Conservation (phyloP, 2,113 vertebrate genomes). For the Callocephalon fimbriatum region DNA sequence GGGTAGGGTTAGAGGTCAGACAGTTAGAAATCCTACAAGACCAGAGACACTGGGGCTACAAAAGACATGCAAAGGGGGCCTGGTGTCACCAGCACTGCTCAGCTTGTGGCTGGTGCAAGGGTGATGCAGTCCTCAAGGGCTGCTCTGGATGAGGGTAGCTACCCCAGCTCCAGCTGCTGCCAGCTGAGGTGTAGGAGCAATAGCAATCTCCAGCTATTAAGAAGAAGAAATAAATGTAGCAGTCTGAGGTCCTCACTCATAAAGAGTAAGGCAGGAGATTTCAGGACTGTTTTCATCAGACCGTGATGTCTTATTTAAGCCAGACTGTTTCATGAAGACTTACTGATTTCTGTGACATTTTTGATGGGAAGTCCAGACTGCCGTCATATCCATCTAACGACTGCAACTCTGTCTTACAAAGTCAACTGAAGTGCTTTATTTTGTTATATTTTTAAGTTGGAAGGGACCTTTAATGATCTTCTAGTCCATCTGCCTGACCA, state of each 20-base stretch:
- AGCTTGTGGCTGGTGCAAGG: neutral
- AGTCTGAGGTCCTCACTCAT: neutral
- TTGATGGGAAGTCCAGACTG: neutral
- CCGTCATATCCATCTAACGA: neutral
- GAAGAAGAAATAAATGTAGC: neutral
- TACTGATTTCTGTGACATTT: neutral
- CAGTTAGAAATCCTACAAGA: too few species aligned
- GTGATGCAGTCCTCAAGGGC: neutral
- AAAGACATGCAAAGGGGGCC: too few species aligned
- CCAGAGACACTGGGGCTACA: too few species aligned
- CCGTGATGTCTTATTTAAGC: neutral
- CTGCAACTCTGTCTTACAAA: neutral
- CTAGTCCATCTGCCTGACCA: neutral
- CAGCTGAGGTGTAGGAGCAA: neutral
- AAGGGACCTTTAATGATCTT: neutral
- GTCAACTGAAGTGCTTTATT: neutral
- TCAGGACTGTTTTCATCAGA: neutral
- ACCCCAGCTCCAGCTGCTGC: neutral
- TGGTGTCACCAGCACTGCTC: neutral
- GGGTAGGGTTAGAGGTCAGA: too few species aligned
- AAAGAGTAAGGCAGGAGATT: neutral
- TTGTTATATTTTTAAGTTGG: neutral
- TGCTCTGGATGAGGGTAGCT: neutral
- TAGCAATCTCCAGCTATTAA: neutral
- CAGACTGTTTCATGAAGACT: neutral